Conservation (phyloP, 2,113 vertebrate genomes). For the Calonectris borealis region DNA sequence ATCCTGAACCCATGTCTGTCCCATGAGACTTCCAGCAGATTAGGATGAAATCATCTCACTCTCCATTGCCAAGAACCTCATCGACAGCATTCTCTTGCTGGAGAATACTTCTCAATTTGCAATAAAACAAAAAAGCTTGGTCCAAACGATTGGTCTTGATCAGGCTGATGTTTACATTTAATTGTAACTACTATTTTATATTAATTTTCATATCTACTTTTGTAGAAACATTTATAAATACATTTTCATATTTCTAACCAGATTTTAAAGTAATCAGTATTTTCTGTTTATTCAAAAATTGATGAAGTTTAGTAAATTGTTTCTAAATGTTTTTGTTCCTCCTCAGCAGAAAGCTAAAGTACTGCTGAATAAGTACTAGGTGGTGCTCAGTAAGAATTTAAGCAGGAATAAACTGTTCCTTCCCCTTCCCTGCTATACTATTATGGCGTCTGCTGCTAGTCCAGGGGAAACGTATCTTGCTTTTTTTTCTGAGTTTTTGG, state of each 20-base stretch:
- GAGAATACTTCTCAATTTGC: not conserved
- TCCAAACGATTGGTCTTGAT: not conserved
- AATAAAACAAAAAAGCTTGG: not conserved
- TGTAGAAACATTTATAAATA: not conserved
- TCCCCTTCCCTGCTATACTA: not conserved
- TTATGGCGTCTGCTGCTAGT: not conserved
- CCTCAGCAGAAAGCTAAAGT: not conserved
- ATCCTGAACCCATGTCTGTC: not conserved
- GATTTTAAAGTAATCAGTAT: not conserved
- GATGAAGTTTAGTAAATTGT: not conserved
- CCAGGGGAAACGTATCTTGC: rapidly evolving
- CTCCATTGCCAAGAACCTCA: not conserved
- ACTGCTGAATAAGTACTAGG: not conserved
- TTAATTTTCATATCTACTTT: not conserved
- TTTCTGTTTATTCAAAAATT: not conserved
- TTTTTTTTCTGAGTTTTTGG: not conserved
- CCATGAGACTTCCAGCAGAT: not conserved
- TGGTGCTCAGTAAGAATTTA: not conserved
- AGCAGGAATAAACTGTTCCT: not conserved
- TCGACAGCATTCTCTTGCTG: not conserved
- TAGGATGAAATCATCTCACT: not conserved
- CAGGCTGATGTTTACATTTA: not conserved
- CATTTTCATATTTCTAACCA: not conserved
- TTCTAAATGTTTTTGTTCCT: not conserved
- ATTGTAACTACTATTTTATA: not conserved